These are phyloP conservation scores for cattle (Bos taurus) DNA, from an alignment of 2,113 vertebrate genomes.

Conservation along the genomic window DNA sequence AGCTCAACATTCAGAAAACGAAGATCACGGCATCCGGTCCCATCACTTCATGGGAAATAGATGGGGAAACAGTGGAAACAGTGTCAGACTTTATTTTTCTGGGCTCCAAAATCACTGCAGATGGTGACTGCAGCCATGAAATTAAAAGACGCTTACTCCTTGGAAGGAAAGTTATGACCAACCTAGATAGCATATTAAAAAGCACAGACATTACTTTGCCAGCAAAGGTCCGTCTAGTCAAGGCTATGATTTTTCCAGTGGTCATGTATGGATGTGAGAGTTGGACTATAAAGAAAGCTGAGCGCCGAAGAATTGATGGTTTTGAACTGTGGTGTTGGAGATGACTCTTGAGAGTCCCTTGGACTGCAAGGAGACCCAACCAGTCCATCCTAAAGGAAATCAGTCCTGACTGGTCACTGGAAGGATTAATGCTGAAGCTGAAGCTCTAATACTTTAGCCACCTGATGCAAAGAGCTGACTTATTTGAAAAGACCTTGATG, in stretches of 20 bases:
- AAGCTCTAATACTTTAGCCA: not conserved
- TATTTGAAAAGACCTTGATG: not conserved
- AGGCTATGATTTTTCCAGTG: not conserved
- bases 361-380: not conserved
- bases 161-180: not conserved
- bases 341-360: not conserved
- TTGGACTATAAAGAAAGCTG: not conserved
- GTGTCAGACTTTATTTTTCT: accelerated
- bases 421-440: not conserved
- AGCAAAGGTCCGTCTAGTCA: not conserved
- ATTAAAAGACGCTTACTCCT: not conserved
- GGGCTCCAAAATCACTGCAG: not conserved
- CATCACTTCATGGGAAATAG: not conserved
- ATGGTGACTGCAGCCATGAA: not conserved
- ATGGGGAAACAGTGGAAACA: not conserved
- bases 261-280: not conserved
- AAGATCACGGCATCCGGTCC: not conserved
- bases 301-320: accelerated
- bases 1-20: not conserved
- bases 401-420: accelerated
- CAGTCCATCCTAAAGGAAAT: not conserved
- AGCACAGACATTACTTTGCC: not conserved
- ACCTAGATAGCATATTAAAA: accelerated
- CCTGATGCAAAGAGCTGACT: not conserved
- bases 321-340: not conserved